Evolutionary conservation across 2,888 invertebrate genomes (phyloP).

Genomic region (Tinea trinotella): DNA sequence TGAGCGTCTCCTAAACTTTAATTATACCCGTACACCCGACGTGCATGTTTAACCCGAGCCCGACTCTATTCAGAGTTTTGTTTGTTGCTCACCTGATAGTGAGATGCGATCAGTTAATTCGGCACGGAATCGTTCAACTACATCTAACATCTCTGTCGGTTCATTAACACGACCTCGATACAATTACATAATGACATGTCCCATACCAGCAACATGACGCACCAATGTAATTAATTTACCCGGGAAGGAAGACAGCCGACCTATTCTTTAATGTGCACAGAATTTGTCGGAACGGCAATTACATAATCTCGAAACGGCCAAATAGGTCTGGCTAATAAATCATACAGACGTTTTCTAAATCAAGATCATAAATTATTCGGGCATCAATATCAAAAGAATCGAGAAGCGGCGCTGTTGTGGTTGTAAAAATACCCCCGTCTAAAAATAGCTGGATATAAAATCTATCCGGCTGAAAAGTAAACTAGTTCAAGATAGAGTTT

Average conservation of each 20-base stretch:
- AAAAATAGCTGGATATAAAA: slow-evolving; percentile 6
- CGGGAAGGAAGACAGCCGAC: neutral
- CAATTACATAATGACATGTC: neutral
- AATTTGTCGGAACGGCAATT: neutral
- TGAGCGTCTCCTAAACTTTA: slow-evolving; percentile 73
- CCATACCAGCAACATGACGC: no score
- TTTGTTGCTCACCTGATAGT: slow-evolving; percentile 65
- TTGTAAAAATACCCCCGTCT: neutral
- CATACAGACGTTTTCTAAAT: neutral
- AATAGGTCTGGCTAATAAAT: neutral
- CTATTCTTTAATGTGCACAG: neutral
- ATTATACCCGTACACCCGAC: slow-evolving; percentile 70
- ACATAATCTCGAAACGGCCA: neutral
- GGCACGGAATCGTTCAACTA: slow-evolving; percentile 6
- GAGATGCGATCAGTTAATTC: slow-evolving; percentile 43
- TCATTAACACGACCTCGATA: neutral
- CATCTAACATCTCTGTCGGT: neutral
- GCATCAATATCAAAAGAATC: slow-evolving; percentile 11
- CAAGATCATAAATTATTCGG: neutral
- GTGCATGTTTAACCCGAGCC: slow-evolving; percentile 66
- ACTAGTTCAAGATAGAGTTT: slow-evolving; percentile 3
- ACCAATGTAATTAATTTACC: neutral
- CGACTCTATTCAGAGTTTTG: slow-evolving; percentile 41
- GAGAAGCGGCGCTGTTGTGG: neutral
- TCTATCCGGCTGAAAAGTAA: slow-evolving; percentile 9